Conservation (phyloP, 2,797 vertebrate genomes). For the Naso thynnoides region DNA sequence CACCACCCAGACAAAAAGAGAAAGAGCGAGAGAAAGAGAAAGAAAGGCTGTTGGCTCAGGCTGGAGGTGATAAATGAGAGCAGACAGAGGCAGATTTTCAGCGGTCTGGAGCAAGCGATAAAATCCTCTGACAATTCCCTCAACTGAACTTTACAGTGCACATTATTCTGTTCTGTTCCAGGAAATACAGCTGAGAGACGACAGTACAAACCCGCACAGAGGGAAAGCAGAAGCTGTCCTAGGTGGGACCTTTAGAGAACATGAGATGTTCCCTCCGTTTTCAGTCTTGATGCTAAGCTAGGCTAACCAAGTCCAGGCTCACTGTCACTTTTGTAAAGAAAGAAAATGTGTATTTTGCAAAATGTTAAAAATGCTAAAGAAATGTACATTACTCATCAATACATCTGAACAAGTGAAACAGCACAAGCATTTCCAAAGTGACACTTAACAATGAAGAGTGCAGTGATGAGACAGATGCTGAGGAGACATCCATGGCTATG, state of each 20-base stretch:
- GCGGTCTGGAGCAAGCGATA: slow-evolving; percentile 7
- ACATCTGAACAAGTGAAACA: slow-evolving; percentile 1
- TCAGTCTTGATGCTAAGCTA: not conserved
- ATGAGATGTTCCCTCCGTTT: not conserved
- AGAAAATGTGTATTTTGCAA: not conserved
- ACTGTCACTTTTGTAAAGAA: not conserved
- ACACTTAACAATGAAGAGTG: slow-evolving; percentile 25
- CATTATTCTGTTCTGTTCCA: slow-evolving; percentile 19
- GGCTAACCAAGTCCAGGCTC: not conserved
- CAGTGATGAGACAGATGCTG: slow-evolving; percentile 42
- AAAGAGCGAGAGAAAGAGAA: no score
- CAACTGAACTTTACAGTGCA: slow-evolving; percentile 10
- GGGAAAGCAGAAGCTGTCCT: no score
- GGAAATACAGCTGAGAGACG: not conserved
- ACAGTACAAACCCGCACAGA: no score
- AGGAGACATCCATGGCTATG: slow-evolving; percentile 37
- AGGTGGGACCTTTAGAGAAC: not conserved
- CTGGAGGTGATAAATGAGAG: not conserved
- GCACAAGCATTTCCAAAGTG: slow-evolving; percentile 1
- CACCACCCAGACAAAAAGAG: not conserved
- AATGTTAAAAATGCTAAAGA: not conserved
- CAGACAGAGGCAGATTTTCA: slow-evolving; percentile 1
- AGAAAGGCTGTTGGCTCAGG: not conserved
- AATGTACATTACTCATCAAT: not conserved
- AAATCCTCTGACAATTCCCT: slow-evolving; percentile 13